Evolutionary conservation across 2,113 vertebrate genomes (phyloP).

Genomic region (Jacana jacana): DNA sequence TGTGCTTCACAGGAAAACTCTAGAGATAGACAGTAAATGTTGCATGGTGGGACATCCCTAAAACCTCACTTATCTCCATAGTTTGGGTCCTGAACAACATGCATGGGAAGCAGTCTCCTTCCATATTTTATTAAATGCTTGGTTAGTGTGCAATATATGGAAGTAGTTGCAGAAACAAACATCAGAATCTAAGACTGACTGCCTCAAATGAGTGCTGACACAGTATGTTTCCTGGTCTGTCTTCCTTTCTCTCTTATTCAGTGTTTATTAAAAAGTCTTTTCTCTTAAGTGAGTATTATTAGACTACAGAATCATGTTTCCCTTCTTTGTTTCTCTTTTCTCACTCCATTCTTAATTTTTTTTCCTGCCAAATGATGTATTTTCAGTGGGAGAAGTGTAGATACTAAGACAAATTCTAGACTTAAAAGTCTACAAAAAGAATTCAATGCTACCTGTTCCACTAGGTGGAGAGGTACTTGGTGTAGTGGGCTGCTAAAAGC

Average conservation of each 20-base stretch:
- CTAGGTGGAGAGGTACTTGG: background rate
- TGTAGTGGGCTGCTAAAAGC: background rate
- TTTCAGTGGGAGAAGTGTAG: background rate
- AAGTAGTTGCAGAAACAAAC: background rate
- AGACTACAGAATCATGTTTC: background rate
- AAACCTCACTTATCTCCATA: background rate
- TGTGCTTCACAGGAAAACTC: background rate
- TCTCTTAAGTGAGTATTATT: background rate
- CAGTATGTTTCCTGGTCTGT: background rate
- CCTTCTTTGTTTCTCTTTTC: background rate
- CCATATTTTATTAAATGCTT: background rate
- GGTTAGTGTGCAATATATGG: background rate
- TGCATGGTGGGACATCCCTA: background rate
- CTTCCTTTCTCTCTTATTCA: background rate
- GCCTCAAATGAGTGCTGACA: background rate
- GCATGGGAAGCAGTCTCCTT: background rate
- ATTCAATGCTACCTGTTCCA: background rate
- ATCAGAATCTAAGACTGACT: background rate
- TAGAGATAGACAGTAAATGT: background rate
- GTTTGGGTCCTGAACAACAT: background rate
- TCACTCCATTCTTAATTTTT: background rate
- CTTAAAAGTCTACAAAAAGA: background rate
- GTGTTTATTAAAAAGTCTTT: background rate
- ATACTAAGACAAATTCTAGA: background rate
- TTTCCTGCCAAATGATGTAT: background rate